phyloP scores from a whole-genome alignment of 2,797 vertebrate species.

The Gymnothorax reevesii region DNA sequence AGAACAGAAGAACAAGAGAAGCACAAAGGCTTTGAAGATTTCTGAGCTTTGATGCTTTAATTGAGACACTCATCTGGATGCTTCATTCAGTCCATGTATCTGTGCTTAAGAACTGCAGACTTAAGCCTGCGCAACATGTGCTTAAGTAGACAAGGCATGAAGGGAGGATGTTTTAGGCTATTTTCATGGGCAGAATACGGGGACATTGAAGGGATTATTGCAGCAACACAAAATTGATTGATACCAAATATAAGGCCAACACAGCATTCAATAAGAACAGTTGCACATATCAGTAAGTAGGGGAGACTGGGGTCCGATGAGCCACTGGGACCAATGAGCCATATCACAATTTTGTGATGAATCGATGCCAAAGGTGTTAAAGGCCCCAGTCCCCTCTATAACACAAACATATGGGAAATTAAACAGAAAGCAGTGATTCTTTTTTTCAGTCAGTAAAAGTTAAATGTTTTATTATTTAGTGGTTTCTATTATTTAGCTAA shows the following conservation, averaged over 20 bases:
- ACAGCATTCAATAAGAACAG: background rate
- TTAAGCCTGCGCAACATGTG: background rate
- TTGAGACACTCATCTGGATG: background rate
- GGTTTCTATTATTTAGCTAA: too few species aligned
- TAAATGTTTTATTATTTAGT: too few species aligned
- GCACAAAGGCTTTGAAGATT: background rate
- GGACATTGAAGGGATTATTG: background rate
- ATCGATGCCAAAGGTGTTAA: too few species aligned
- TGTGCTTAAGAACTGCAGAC: background rate
- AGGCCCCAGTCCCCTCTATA: too few species aligned
- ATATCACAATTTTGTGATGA: too few species aligned
- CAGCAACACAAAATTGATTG: background rate
- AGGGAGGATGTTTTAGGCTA: background rate
- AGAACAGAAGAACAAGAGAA: background rate
- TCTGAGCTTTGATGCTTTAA: background rate
- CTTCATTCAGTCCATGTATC: background rate
- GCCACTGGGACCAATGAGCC: too few species aligned
- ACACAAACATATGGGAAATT: too few species aligned
- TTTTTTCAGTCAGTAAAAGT: too few species aligned
- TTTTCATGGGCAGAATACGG: background rate
- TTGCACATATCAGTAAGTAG: background rate
- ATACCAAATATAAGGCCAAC: background rate
- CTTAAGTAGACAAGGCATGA: background rate
- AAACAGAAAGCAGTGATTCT: too few species aligned
- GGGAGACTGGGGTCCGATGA: too few species aligned